Base-by-base conservation (phyloP, 2,113 vertebrate species). In the Oncorhynchus tshawytscha region DNA sequence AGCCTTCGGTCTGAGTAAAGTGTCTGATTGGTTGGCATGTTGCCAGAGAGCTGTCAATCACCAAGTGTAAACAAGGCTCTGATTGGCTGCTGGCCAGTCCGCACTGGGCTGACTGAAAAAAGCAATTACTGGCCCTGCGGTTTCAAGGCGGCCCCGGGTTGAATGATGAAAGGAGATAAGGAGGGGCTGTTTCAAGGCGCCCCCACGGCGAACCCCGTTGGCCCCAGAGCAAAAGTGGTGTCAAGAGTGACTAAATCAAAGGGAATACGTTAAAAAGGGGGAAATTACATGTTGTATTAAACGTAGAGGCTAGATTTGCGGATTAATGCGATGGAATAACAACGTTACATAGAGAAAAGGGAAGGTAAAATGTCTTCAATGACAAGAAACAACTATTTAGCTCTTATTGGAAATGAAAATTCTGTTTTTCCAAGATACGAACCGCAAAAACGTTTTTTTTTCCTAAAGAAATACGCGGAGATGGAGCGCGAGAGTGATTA, bases 61-160 rank as follows among this genome's bases (percentile, higher is more conserved):
- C 84, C 76, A 91, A 96, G 95, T 96, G 95, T 98, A 97, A 98
- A 98, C 96, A 97, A 97, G 95, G 92, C 93, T 94, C 94, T 94
- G 96, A 98, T 98, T 98, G 96, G 96, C 94, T 95, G 94, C 91
- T 94, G 91, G 95, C 95, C 95, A 97, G 95, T 95, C 95, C 95
- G 94, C 95, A 95, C 94, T 88, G 94, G 94, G 95, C 95, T 95
- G 95, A 93, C 94, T 92, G 95, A 95, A 96, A 96, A 97, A 96
- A 96, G 96, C 95, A 96, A 97, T 97, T 97, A 97, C 95, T 95
- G 95, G 94, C 93, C 93, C 93, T 90, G 94, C 95, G 92, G 94
- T 97, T 97, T 98, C 95, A 94, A 95, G 96, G 96, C 94, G 91
- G 91, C 94, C 96, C 96, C 76, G 88, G 91, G 93, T 91, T 91